Conservation (phyloP, 2,888 invertebrate genomes). For the Amiota communis region DNA sequence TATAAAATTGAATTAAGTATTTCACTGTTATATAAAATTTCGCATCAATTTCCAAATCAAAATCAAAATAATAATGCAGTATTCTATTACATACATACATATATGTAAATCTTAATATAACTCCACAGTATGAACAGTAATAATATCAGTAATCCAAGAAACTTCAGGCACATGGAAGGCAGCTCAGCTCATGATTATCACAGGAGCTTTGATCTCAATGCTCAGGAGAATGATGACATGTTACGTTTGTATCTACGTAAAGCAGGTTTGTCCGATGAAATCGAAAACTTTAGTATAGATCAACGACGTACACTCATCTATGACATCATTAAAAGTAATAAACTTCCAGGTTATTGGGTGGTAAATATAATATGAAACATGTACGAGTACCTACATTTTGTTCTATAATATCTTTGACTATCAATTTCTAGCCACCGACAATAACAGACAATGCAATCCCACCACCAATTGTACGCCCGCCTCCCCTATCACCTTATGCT, state of each 20-base stretch:
- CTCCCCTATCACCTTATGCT: constrained; percentile 42
- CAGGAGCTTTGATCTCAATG: constrained; percentile 68
- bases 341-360: constrained; percentile 69
- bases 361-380: constrained; percentile 44
- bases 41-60: too few relatives aligned
- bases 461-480: constrained; percentile 56
- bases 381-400: too few relatives aligned
- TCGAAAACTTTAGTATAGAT: constrained; percentile 57
- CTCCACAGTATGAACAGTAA: constrained; percentile 57
- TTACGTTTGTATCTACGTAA: constrained; percentile 63
- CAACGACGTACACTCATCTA: constrained; percentile 66
- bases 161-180: constrained; percentile 63
- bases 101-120: too few relatives aligned
- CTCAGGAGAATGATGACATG: constrained; percentile 64
- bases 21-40: too few relatives aligned
- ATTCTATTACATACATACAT: not conserved
- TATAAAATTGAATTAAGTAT: too few relatives aligned
- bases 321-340: constrained; percentile 68
- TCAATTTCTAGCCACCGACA: constrained; percentile 54
- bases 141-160: constrained; percentile 62
- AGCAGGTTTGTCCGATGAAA: constrained; percentile 61
- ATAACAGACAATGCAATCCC: constrained; percentile 56
- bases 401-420: not conserved
- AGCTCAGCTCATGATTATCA: constrained; percentile 58
- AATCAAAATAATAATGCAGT: too few relatives aligned